Base-by-base conservation (phyloP, 1,140 invertebrate species). In the Physella acuta region DNA sequence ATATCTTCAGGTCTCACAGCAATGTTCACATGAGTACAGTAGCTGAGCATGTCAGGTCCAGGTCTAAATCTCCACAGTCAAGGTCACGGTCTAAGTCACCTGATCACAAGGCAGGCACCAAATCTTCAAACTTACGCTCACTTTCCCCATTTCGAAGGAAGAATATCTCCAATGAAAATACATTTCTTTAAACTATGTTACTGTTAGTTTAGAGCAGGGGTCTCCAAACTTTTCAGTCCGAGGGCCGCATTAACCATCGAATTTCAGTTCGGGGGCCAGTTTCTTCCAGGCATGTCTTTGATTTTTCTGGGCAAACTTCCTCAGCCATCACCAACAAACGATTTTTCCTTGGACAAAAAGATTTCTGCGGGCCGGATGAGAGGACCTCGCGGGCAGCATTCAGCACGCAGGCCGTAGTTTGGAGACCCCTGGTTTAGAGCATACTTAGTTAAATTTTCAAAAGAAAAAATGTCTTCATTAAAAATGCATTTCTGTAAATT, bases 1-100 rank as follows among this genome's bases (percentile, higher is more conserved):
- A 49, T 26, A 20, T 74, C 31, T 59, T 55, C 36, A 63, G 67
- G 31, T 69, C 64, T 26, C 51, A n/a, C 31, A 64, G 62, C 30
- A 36, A 61, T 28, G 2, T 39, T 17, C n/a, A n/a, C 33, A 44
- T 61, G 59, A 24, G 34, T 17, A 33, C 58, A 3, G 5, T 33
- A 17, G n/a, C 1, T n/a, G 28, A 36, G n/a, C 24, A 20, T 24
- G 28, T 16, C 64, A 68, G 31, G n/a, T 37, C 24, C n/a, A 62
- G n/a, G 3, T 44, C n/a, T 56, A 28, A 61, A 17, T 62, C 26
- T 39, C 20, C 49, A 16, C 24, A 39, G 1, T 56, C 55, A 39
- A 49, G 37, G 14, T 31, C 51, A 28, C 53, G 36, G 33, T 34
- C 59, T 30, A 20, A 36, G 31, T 60, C 56, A 68, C 33, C 53